Conservation (phyloP, 2,888 invertebrate genomes). For the Rhagonycha fulva region DNA sequence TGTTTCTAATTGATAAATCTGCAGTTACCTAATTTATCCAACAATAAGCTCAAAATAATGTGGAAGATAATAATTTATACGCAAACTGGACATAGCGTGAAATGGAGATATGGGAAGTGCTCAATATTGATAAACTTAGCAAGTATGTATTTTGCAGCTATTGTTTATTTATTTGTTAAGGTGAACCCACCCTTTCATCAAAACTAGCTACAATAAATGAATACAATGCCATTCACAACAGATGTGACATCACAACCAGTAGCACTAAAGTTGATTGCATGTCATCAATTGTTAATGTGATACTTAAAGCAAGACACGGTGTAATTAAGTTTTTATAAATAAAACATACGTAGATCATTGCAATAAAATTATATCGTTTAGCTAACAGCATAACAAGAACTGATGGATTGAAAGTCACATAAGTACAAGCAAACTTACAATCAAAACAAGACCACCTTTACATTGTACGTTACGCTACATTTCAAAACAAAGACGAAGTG, state of each 20-base stretch:
- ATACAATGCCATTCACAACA: background rate
- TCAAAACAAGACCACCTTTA: background rate
- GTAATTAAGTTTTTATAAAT: background rate
- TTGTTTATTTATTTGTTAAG: background rate
- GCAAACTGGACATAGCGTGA: background rate
- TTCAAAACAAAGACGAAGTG: background rate
- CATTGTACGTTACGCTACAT: background rate
- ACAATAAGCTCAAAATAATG: too few species aligned
- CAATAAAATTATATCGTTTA: background rate
- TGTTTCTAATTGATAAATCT: too few species aligned
- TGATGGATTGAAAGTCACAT: background rate
- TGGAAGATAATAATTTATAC: background rate
- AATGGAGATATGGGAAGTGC: background rate
- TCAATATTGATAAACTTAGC: background rate
- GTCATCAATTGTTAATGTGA: background rate
- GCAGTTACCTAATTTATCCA: too few species aligned
- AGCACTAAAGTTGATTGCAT: background rate
- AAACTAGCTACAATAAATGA: background rate
- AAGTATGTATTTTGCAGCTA: background rate
- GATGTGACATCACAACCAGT: background rate
- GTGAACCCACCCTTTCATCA: background rate
- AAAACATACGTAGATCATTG: background rate
- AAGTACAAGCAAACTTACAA: background rate
- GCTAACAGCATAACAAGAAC: background rate
- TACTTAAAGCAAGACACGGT: background rate